These are phyloP conservation scores for Sinocyclocheilus rhinocerous DNA, from an alignment of 2,113 vertebrate genomes.

Conservation along the genomic window DNA sequence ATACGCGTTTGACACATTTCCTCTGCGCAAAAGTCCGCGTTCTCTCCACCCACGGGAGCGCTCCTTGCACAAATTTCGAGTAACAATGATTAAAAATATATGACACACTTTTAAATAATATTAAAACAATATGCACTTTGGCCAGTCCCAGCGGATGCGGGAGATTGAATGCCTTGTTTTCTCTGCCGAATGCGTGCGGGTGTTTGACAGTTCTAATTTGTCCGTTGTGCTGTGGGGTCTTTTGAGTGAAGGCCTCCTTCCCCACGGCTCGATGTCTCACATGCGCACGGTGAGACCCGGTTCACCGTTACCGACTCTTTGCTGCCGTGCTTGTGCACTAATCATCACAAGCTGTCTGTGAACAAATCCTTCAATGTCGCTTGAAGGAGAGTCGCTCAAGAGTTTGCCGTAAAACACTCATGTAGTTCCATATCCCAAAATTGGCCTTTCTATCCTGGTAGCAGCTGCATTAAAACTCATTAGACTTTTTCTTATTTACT, in stretches of 20 bases:
- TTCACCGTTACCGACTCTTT: neutral
- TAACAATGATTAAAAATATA: constrained; percentile 74
- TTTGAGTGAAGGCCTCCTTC: constrained; percentile 31
- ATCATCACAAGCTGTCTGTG: constrained; percentile 76
- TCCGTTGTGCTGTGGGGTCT: constrained; percentile 67
- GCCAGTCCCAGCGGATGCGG: constrained; percentile 63
- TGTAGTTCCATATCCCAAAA: constrained; percentile 74
- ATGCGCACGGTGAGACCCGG: neutral
- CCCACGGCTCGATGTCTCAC: neutral
- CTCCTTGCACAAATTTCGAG: constrained; percentile 61
- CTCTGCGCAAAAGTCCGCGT: constrained; percentile 56
- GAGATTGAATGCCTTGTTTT: constrained; percentile 64
- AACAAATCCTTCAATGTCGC: constrained; percentile 77
- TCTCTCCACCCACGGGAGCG: constrained; percentile 58
- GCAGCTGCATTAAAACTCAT: constrained; percentile 74
- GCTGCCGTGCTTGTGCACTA: constrained; percentile 69
- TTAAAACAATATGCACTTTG: constrained; percentile 72
- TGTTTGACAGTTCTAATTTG: constrained; percentile 72
- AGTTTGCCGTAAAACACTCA: constrained; percentile 75
- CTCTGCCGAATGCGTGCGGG: constrained; percentile 26
- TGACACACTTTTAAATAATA: constrained; percentile 74
- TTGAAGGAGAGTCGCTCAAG: constrained; percentile 78
- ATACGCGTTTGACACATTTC: constrained; percentile 70
- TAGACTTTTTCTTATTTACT: constrained; percentile 77
- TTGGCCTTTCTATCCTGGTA: constrained; percentile 69